Conservation (phyloP, 2,888 invertebrate species). For the Drosophila meridiana region DNA sequence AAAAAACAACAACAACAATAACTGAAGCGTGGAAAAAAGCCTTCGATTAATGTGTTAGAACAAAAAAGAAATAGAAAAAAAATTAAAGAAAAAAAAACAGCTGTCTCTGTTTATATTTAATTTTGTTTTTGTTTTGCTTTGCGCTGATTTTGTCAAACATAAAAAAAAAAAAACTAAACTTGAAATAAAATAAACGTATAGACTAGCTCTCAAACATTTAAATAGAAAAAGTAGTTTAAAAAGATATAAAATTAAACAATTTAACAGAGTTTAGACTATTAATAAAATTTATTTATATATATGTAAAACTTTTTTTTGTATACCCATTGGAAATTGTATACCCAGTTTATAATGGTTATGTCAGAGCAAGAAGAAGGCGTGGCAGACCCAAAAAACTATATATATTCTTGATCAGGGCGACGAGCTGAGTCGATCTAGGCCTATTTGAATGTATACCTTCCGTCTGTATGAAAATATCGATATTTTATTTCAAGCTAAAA, state of each 20-base stretch:
- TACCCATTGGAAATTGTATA: neutral
- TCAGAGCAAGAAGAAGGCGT: neutral
- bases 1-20: neutral
- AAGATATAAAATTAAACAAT: neutral
- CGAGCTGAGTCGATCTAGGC: neutral
- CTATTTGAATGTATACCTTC: neutral
- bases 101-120: slow-evolving; percentile 18
- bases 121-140: neutral
- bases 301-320: neutral
- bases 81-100: neutral
- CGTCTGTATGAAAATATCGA: neutral
- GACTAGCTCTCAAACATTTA: neutral
- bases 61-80: slow-evolving; percentile 5
- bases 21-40: slow-evolving; percentile 28
- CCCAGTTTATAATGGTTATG: neutral
- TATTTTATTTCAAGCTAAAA: too few species aligned
- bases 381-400: neutral
- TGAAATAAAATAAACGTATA: neutral
- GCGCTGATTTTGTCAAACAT: slow-evolving; percentile 1
- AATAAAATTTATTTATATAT: neutral
- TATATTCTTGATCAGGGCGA: neutral
- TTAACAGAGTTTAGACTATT: neutral
- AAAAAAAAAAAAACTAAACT: neutral
- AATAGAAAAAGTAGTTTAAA: neutral
- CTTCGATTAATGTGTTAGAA: slow-evolving; percentile 11